Evolutionary conservation across 2,113 vertebrate genomes (phyloP).

Genomic region (Chaenogobius annularis): DNA sequence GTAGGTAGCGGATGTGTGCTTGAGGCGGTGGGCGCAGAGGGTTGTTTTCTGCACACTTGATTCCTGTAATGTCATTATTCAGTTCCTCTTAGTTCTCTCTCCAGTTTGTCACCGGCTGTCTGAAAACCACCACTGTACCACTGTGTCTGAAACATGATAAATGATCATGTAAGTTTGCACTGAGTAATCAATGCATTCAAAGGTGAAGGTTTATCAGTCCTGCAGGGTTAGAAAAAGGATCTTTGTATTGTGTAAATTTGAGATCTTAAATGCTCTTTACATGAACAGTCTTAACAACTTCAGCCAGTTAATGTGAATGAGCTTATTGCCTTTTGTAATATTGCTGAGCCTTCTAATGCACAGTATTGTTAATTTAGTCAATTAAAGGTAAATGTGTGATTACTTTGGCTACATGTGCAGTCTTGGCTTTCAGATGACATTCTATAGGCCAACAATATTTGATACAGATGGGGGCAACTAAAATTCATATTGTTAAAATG

Average conservation of each 20-base stretch:
- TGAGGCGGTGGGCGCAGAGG: not conserved
- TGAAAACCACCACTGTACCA: not conserved
- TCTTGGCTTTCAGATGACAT: too few species aligned
- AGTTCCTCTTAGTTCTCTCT: not conserved
- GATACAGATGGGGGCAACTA: too few species aligned
- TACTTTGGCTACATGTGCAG: too few species aligned
- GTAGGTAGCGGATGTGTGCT: not conserved
- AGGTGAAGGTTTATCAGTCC: constrained; percentile 9
- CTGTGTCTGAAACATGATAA: constrained; percentile 28
- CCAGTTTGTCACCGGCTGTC: not conserved
- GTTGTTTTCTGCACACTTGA: not conserved
- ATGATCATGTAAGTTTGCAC: not conserved
- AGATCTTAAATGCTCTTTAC: not conserved
- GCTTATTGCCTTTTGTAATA: not conserved
- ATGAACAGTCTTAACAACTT: not conserved
- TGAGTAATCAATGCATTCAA: constrained; percentile 18
- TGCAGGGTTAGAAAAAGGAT: constrained; percentile 5
- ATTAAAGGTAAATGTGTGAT: too few species aligned
- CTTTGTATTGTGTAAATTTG: not conserved
- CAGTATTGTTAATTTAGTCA: too few species aligned
- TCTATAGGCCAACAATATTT: too few species aligned
- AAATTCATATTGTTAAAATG: too few species aligned
- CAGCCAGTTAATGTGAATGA: not conserved
- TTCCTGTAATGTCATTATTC: not conserved
- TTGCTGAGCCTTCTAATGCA: too few species aligned